These are phyloP conservation scores for Syncerus caffer DNA, from an alignment of 2,797 vertebrate species.

Conservation along the genomic window DNA sequence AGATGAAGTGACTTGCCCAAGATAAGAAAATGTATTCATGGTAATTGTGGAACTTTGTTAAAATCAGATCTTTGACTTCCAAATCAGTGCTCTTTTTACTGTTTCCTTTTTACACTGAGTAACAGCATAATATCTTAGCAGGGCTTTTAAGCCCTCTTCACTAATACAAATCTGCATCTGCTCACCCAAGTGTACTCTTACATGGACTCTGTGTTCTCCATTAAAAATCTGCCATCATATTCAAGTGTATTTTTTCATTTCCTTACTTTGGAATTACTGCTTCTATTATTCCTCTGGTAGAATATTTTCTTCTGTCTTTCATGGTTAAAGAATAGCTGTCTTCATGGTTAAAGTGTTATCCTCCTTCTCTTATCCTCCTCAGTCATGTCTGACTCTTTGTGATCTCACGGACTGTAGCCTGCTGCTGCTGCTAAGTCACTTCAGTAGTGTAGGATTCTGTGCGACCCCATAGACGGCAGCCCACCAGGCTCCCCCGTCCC, in stretches of 20 bases:
- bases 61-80: background rate
- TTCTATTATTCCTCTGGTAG: background rate
- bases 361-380: background rate
- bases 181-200: background rate
- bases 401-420: background rate
- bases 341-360: background rate
- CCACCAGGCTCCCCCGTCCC: too few species aligned
- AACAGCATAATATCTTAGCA: background rate
- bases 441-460: too few species aligned
- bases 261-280: background rate
- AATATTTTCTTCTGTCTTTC: background rate
- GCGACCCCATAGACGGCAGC: accelerated
- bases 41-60: background rate
- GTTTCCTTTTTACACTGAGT: background rate
- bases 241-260: background rate
- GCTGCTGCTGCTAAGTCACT: too few species aligned
- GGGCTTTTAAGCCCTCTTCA: background rate
- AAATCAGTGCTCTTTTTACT: background rate
- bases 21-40: background rate
- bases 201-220: background rate
- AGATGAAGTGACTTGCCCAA: background rate
- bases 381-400: background rate
- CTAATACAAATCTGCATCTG: background rate
- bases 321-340: background rate
- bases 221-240: background rate